phyloP scores from a whole-genome alignment of 2,113 vertebrate species.

The Caranx melampygus region DNA sequence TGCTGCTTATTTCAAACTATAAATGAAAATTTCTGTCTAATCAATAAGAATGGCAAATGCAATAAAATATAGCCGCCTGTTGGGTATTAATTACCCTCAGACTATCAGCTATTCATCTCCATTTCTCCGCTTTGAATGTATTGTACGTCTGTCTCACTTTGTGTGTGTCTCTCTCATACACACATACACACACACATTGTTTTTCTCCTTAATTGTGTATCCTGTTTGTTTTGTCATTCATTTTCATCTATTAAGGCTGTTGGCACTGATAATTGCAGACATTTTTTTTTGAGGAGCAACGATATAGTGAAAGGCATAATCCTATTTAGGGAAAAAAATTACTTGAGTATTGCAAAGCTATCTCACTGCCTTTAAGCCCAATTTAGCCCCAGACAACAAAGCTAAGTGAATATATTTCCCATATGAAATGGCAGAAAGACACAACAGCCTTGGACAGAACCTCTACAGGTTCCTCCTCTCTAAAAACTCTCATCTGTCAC shows the following conservation, averaged over 20 bases:
- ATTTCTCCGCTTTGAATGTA: constrained; percentile 34
- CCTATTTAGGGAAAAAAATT: neutral
- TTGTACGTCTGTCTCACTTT: constrained; percentile 15
- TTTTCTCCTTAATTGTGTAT: constrained; percentile 13
- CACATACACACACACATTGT: neutral
- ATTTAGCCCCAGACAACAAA: neutral
- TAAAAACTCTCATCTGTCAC: neutral
- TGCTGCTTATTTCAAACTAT: constrained; percentile 79
- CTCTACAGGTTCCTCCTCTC: neutral
- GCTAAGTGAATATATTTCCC: neutral
- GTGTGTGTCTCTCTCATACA: neutral
- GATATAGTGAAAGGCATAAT: constrained; percentile 2
- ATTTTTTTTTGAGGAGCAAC: neutral
- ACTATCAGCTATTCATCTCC: constrained; percentile 45
- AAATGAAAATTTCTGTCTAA: constrained; percentile 78
- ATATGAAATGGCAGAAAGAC: neutral
- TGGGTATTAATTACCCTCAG: constrained; percentile 72
- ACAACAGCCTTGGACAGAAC: neutral
- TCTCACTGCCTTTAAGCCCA: neutral
- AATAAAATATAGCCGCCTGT: constrained; percentile 68
- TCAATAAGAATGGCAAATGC: constrained; percentile 74
- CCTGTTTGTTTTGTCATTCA: neutral
- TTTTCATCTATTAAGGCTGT: constrained; percentile 2
- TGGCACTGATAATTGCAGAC: neutral
- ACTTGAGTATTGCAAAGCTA: constrained; percentile 3